A percentile compares a stretch with the other conserved stretches of the same genome.
phyloP scores from a whole-genome alignment of 64 coral and sea anemone genomes.

The Montipora capricornis region DNA sequence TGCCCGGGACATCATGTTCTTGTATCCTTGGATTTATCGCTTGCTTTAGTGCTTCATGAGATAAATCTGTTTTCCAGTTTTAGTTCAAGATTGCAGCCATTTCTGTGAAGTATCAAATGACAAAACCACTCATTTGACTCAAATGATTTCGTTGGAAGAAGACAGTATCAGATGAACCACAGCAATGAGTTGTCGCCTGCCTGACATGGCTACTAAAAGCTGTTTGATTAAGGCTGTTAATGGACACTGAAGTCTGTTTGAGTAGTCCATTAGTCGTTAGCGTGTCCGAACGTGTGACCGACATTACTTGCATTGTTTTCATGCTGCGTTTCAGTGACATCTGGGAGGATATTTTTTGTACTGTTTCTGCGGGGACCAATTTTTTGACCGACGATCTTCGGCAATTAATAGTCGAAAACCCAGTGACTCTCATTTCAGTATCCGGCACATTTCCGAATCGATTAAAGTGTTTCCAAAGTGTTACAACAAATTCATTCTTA shows the following conservation, averaged over 20 bases:
- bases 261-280: constrained; percentile 40
- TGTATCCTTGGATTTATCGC: neutral
- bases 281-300: neutral
- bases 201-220: constrained; percentile 53
- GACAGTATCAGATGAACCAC: constrained; percentile 1
- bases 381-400: neutral
- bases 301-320: neutral
- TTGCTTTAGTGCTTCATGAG: neutral
- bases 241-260: constrained; percentile 27
- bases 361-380: too few species aligned
- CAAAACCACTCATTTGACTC: too few species aligned
- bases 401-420: too few species aligned
- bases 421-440: neutral
- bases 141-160: neutral
- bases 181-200: constrained; percentile 9
- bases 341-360: neutral
- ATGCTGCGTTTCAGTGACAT: neutral
- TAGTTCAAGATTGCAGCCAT: neutral
- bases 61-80: neutral
- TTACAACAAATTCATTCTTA: neutral
- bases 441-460: neutral
- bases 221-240: constrained; percentile 50
- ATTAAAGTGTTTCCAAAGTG: neutral
- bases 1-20: neutral
- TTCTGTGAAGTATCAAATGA: neutral